A percentile compares a stretch with the other conserved stretches of the same genome.
phyloP scores from a whole-genome alignment of 2,797 vertebrate genomes.

The Coranthus polyacanthus region DNA sequence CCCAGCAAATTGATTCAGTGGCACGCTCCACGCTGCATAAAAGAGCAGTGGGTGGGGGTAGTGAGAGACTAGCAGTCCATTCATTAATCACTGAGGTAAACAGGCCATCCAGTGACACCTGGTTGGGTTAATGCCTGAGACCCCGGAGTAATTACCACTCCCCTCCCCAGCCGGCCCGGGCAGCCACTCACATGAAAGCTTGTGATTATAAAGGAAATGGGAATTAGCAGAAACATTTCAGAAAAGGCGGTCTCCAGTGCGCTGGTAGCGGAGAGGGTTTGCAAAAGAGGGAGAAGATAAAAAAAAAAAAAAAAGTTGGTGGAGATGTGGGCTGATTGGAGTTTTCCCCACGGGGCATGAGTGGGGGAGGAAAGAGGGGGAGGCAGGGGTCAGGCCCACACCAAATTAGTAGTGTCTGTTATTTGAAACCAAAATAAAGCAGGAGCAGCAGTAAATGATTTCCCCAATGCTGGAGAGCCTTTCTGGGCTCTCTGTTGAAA shows the following conservation, averaged over 20 bases:
- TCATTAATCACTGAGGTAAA: conserved; percentile 96
- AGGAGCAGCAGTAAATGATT: conserved; percentile 90
- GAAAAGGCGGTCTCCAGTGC: conserved; percentile 83
- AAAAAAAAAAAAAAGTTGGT: conserved; percentile 29
- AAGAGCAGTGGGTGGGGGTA: conserved; percentile 66
- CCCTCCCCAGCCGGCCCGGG: conserved; percentile 78
- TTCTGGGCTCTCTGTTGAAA: conserved; percentile 84
- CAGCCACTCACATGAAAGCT: conserved; percentile 91
- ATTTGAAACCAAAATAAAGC: conserved; percentile 94
- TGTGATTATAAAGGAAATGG: conserved; percentile 96
- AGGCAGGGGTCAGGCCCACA: conserved; percentile 89
- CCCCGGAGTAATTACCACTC: conserved; percentile 90
- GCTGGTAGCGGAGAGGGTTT: conserved; percentile 77
- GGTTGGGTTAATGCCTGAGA: conserved; percentile 92
- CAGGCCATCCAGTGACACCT: conserved; percentile 92
- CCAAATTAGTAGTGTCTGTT: conserved; percentile 95
- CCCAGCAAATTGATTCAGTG: conserved; percentile 87
- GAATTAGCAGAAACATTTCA: conserved; percentile 94
- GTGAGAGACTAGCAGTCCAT: conserved; percentile 87
- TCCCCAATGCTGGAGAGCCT: conserved; percentile 82
- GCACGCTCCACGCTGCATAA: conserved; percentile 82
- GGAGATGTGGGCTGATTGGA: conserved; percentile 90
- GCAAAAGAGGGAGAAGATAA: conserved; percentile 26
- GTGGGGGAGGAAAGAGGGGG: conserved; percentile 38
- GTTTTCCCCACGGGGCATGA: conserved; percentile 84